Base-by-base conservation (phyloP, 2,113 vertebrate species). In the Atractosteus spatula region DNA sequence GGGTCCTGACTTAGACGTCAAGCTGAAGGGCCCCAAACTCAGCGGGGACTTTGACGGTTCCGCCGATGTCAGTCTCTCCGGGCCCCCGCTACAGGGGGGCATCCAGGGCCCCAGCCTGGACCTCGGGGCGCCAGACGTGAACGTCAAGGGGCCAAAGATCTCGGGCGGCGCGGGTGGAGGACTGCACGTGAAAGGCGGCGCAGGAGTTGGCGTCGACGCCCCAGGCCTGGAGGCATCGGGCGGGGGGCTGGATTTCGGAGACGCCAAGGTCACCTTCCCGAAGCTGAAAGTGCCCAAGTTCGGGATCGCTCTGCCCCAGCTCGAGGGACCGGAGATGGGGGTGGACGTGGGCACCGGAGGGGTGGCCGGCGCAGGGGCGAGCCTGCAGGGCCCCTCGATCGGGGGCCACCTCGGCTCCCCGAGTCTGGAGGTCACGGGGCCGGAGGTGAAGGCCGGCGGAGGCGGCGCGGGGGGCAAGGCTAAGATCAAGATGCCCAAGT, bases 401-500 rank as follows among this genome's bases (percentile, higher is more conserved):
- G 83, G 75, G 72, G 69, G 56, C 45, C 77, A 89, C 10, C 70
- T 79, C 0, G 81, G 78, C 8, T 76, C 81, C 0, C 75, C 66
- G 1, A 90, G 90, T 55, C 64, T 79, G 0, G 92, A 97, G 4
- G 12, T 81, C 59, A 91, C 92, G 0, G 92, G 92, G 2, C 70
- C 88, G 0, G 95, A 97, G 0, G 8, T 86, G 0, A 88, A 89
- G 17, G 80, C 90, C 0, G 93, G 79, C 73, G 87, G 89, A 57
- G 74, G 74, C 0, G 93, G 79, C 73, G 87, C 89, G 63, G 74
- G 74, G 76, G 80, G 92, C 62, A 97, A 93, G 78, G 78, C 93
- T 63, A 98, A 94, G 68, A 84, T 95, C 42, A 99, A 97, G 79
- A 93, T 97, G 90, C 94, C 96, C 57, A 96, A 93, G 68, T 89